These are phyloP conservation scores for Clistopyga incitator DNA, from an alignment of 2,888 invertebrate species.

Conservation along the genomic window DNA sequence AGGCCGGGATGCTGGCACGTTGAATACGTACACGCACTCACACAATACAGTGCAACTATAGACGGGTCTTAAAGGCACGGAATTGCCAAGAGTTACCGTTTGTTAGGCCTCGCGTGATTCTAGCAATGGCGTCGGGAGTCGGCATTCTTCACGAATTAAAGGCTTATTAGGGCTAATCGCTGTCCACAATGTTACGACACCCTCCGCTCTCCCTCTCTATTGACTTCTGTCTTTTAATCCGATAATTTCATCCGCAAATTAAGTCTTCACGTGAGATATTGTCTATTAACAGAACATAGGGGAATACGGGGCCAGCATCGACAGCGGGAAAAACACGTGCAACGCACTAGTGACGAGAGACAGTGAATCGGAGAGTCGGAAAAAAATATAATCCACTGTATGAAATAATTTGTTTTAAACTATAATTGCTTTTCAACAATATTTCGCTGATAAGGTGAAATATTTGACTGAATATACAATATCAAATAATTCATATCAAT, in stretches of 20 bases:
- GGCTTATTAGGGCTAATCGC: constrained; percentile 62
- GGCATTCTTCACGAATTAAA: constrained; percentile 66
- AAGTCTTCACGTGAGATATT: neutral
- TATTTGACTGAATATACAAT: too few relatives aligned
- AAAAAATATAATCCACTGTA: too few relatives aligned
- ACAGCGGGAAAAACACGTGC: neutral
- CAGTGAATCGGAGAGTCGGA: neutral
- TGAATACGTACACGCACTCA: constrained; percentile 5
- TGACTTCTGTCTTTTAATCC: constrained; percentile 20
- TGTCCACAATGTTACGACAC: constrained; percentile 28
- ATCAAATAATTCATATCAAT: too few relatives aligned
- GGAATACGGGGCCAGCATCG: neutral
- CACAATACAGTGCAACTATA: constrained; percentile 13
- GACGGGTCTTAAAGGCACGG: constrained; percentile 51
- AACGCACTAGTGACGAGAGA: constrained; percentile 2
- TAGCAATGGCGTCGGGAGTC: constrained; percentile 67
- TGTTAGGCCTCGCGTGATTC: constrained; percentile 70
- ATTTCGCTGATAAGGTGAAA: too few relatives aligned
- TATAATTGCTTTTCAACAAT: too few relatives aligned
- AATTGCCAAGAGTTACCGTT: constrained; percentile 72
- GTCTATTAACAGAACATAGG: neutral
- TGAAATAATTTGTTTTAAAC: too few relatives aligned
- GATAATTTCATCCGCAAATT: neutral
- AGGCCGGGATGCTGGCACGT: constrained; percentile 32
- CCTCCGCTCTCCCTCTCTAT: neutral